A percentile compares a stretch with the other conserved stretches of the same genome.
Conservation (phyloP, 1,140 invertebrate species). For the Zaprionus davidi region DNA sequence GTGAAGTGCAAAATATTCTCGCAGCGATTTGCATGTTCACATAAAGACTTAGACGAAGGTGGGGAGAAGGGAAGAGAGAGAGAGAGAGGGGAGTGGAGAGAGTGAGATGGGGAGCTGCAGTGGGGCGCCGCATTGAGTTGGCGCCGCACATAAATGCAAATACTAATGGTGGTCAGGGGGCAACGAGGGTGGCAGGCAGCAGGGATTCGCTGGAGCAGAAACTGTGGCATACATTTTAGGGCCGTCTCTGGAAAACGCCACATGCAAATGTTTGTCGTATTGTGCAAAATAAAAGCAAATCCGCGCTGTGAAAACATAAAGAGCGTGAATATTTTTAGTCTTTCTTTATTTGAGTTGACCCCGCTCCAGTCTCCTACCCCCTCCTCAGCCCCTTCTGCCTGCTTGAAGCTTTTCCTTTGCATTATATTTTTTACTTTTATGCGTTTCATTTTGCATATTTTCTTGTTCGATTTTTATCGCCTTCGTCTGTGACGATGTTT, state of each 20-base stretch:
- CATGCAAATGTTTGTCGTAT: slow-evolving; percentile 78
- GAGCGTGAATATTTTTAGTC: slow-evolving; percentile 35
- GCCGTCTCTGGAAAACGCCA: slow-evolving; percentile 42
- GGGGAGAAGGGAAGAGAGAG: background rate
- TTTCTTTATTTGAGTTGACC: slow-evolving; percentile 29
- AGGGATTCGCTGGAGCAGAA: slow-evolving; percentile 47
- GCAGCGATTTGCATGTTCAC: slow-evolving; percentile 69
- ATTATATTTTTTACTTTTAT: slow-evolving; percentile 54
- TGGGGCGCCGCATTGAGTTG: slow-evolving; percentile 34
- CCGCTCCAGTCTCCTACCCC: background rate
- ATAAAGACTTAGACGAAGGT: slow-evolving; percentile 26
- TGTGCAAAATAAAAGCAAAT: slow-evolving; percentile 74
- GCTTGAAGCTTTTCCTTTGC: slow-evolving; percentile 32
- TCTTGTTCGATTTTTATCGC: slow-evolving; percentile 77
- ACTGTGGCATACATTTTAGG: slow-evolving; percentile 78
- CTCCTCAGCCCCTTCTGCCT: background rate
- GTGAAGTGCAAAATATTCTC: slow-evolving; percentile 79
- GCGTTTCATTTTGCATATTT: slow-evolving; percentile 73
- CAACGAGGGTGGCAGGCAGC: background rate
- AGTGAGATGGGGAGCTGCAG: slow-evolving; percentile 1
- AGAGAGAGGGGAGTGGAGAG: background rate
- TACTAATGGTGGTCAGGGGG: slow-evolving; percentile 55
- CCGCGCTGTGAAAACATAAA: slow-evolving; percentile 43
- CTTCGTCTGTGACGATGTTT: slow-evolving; percentile 59
- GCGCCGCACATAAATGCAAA: slow-evolving; percentile 80